Conservation (phyloP, 2,888 invertebrate species). For the Acrobasis suavella region DNA sequence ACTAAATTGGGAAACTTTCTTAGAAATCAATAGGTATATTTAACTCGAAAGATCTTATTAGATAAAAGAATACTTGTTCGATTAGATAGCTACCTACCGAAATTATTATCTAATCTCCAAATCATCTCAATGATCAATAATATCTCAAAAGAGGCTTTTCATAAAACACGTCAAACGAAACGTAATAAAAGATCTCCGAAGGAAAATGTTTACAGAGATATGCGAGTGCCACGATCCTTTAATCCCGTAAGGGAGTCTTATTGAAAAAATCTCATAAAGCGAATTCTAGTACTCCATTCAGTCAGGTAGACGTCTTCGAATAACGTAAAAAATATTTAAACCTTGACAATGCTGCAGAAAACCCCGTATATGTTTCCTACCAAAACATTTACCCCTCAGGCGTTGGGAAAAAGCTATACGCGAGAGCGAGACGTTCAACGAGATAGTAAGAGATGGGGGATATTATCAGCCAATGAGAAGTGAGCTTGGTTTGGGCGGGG, state of each 20-base stretch:
- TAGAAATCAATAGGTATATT: too few species aligned
- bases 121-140: neutral
- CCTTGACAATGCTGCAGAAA: constrained; percentile 73
- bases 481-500: constrained; percentile 61
- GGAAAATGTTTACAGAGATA: constrained; percentile 60
- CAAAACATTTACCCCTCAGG: constrained; percentile 83
- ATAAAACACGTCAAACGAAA: constrained; percentile 35
- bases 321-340: constrained; percentile 78
- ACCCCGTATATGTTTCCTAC: constrained; percentile 81
- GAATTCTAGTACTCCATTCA: constrained; percentile 79
- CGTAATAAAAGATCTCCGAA: constrained; percentile 50
- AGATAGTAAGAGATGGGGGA: constrained; percentile 46
- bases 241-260: constrained; percentile 67
- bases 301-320: constrained; percentile 68
- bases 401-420: constrained; percentile 77
- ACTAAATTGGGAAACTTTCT: too few species aligned
- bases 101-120: constrained; percentile 28
- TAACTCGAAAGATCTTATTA: too few species aligned
- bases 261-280: constrained; percentile 77
- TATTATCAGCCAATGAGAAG: constrained; percentile 57
- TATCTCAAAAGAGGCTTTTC: constrained; percentile 5
- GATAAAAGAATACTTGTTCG: too few species aligned
- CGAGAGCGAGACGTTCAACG: constrained; percentile 45
- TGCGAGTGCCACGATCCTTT: constrained; percentile 56
- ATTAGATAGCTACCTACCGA: constrained; percentile 15